Conservation (phyloP, 2,113 vertebrate species). For the Paramormyrops kingsleyae region DNA sequence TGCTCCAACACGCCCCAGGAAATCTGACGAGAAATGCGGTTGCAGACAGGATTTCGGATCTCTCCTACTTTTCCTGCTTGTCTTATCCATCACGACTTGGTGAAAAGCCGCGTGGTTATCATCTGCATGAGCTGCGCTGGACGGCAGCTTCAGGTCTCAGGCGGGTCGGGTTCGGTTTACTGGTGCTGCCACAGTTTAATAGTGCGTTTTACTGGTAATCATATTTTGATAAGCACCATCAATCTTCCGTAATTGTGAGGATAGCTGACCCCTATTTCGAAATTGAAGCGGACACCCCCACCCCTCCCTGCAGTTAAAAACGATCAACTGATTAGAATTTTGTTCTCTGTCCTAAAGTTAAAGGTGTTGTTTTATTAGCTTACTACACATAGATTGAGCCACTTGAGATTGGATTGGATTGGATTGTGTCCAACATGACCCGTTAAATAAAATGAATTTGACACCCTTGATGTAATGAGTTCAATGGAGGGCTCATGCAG, state of each 20-base stretch:
- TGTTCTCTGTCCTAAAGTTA: background rate
- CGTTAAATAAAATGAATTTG: background rate
- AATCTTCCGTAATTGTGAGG: background rate
- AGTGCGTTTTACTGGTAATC: background rate
- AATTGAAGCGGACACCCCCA: background rate
- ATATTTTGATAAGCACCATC: background rate
- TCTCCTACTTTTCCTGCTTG: background rate
- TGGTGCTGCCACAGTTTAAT: background rate
- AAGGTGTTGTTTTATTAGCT: background rate
- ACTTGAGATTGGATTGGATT: background rate
- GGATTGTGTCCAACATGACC: background rate
- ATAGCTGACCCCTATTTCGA: background rate
- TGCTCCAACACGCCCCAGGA: background rate
- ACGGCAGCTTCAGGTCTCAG: background rate
- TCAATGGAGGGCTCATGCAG: background rate
- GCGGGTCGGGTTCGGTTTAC: background rate
- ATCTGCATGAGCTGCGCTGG: background rate
- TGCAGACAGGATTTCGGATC: background rate
- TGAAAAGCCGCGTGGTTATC: background rate
- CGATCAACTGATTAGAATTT: background rate
- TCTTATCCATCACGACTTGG: background rate
- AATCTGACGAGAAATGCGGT: background rate
- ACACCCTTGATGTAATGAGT: background rate
- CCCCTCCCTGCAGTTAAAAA: background rate
- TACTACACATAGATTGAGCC: background rate